A percentile compares a stretch with the other conserved stretches of the same genome.
These are phyloP conservation scores for Phrynocephalus vlangalii DNA, from an alignment of 2,797 vertebrate genomes.

Conservation along the genomic window DNA sequence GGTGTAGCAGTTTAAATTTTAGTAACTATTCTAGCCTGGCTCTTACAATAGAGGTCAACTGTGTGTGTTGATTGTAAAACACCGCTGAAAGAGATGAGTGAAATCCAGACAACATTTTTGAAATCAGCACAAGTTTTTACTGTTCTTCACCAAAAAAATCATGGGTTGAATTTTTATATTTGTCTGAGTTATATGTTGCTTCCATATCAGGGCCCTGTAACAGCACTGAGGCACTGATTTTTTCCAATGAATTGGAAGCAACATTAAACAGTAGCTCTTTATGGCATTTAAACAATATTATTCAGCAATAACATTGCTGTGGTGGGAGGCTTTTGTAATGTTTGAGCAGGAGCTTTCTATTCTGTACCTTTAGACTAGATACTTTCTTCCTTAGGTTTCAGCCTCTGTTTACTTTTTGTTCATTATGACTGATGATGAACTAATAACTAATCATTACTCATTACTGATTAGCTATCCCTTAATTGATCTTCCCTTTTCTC, in stretches of 20 bases:
- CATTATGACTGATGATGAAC: neutral
- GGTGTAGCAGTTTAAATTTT: neutral
- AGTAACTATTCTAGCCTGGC: neutral
- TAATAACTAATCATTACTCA: too few species aligned
- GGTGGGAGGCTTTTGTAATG: neutral
- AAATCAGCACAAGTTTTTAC: neutral
- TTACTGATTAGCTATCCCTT: neutral
- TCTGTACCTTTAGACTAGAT: constrained; percentile 4
- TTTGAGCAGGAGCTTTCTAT: neutral
- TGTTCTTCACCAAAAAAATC: neutral
- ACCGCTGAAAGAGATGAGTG: neutral
- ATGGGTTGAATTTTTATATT: neutral
- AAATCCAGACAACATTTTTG: neutral
- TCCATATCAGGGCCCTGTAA: neutral
- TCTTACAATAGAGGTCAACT: neutral
- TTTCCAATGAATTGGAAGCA: constrained; percentile 9
- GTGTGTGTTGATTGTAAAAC: neutral
- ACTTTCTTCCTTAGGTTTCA: neutral
- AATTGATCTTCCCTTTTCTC: neutral
- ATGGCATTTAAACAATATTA: neutral
- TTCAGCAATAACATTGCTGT: neutral
- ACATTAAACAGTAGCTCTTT: neutral
- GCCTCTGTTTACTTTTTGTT: constrained; percentile 3
- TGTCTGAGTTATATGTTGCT: neutral
- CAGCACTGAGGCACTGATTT: neutral